Percentiles rank a stretch among this genome's conserved stretches.
Conservation (phyloP, 2,797 vertebrate species). For the Betta splendens region DNA sequence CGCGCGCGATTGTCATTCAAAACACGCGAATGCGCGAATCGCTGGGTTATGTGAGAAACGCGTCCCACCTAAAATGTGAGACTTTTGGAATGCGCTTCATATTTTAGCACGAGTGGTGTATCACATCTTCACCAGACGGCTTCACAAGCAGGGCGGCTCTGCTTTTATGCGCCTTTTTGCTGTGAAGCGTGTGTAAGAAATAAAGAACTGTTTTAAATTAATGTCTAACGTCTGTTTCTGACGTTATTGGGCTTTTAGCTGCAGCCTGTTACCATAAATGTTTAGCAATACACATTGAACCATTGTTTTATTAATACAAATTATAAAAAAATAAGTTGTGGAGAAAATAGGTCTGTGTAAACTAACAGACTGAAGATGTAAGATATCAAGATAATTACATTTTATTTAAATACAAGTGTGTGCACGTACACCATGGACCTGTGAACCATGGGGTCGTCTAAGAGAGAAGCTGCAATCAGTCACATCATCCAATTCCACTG, state of each 20-base stretch:
- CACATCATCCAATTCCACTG: constrained; percentile 53
- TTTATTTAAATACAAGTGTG: constrained; percentile 4
- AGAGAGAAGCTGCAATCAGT: constrained; percentile 42
- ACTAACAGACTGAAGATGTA: too few relatives aligned
- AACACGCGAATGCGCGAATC: constrained; percentile 51
- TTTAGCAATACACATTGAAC: too few relatives aligned
- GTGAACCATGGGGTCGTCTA: constrained; percentile 45
- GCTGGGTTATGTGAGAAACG: constrained; percentile 8
- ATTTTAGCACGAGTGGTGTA: not conserved
- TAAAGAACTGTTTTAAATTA: too few relatives aligned
- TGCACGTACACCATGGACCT: constrained; percentile 27
- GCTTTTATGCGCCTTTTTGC: not conserved
- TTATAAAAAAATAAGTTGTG: too few relatives aligned
- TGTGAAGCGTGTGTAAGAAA: not conserved
- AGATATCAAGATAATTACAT: too few relatives aligned
- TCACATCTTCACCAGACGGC: not conserved
- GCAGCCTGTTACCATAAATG: too few relatives aligned
- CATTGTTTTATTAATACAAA: too few relatives aligned
- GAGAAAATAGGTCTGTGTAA: too few relatives aligned
- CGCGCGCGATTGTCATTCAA: constrained; percentile 72
- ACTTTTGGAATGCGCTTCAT: constrained; percentile 14
- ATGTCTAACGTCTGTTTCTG: too few relatives aligned
- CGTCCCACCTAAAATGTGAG: not conserved
- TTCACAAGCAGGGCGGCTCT: not conserved
- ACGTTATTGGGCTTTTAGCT: too few relatives aligned